These are phyloP conservation scores for Cichladusa arquata DNA, from an alignment of 2,113 vertebrate species.

Conservation along the genomic window DNA sequence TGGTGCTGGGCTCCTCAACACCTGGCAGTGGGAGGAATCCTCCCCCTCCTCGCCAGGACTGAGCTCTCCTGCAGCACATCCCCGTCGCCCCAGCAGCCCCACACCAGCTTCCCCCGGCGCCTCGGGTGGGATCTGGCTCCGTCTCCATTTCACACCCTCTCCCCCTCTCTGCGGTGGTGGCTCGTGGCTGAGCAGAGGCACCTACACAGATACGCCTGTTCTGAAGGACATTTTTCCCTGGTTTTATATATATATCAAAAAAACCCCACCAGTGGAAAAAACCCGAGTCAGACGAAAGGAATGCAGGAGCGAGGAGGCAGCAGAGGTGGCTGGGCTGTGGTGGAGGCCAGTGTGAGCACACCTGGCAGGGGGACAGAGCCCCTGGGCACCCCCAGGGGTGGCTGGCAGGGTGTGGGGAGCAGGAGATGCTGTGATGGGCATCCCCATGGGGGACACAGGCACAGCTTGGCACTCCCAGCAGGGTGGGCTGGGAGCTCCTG, in stretches of 20 bases:
- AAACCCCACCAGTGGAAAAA: not conserved
- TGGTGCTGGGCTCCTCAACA: not conserved
- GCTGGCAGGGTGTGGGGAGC: accelerated
- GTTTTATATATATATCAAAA: not conserved
- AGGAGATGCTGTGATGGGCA: not conserved
- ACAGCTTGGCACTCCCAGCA: not conserved
- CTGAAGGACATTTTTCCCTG: not conserved
- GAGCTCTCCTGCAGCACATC: not conserved
- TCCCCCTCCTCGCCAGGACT: not conserved
- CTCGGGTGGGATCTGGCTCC: not conserved
- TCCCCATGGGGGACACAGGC: not conserved
- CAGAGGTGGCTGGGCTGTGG: not conserved
- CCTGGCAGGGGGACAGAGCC: accelerated
- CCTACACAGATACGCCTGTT: not conserved
- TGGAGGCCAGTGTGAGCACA: accelerated
- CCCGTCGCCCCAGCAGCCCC: not conserved
- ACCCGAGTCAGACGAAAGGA: not conserved
- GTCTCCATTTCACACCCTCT: constrained; percentile 19
- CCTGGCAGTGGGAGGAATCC: not conserved
- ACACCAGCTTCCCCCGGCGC: not conserved
- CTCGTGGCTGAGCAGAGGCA: constrained; percentile 26
- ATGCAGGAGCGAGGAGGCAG: not conserved
- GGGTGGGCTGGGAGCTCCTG: not conserved
- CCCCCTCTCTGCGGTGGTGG: constrained; percentile 29
- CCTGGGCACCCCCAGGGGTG: accelerated